Percentiles rank a stretch among this genome's conserved stretches.
These are phyloP conservation scores for Flexamia atlantica DNA, from an alignment of 2,888 invertebrate species.

Conservation along the genomic window DNA sequence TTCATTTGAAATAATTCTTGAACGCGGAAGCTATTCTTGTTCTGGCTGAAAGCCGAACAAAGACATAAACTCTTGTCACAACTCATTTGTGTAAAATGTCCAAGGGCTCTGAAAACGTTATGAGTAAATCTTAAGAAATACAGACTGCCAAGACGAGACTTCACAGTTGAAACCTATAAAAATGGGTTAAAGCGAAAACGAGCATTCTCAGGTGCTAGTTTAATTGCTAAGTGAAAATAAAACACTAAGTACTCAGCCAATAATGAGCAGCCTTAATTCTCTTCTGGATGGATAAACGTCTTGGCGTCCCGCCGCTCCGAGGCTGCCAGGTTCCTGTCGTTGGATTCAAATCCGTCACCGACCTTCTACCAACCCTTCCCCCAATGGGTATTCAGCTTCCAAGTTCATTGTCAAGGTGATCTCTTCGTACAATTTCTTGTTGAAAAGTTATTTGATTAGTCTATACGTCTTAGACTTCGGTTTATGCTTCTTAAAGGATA, in stretches of 20 bases:
- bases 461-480: too few relatives aligned
- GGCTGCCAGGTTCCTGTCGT: background rate
- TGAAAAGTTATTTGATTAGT: too few relatives aligned
- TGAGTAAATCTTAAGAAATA: background rate
- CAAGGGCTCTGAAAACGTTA: too few relatives aligned
- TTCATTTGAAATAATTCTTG: background rate
- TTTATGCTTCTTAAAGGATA: too few relatives aligned
- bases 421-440: too few relatives aligned
- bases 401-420: constrained; percentile 8
- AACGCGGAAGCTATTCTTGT: background rate
- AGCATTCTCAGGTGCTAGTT: too few relatives aligned
- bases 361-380: background rate
- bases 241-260: too few relatives aligned
- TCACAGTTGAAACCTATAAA: too few relatives aligned
- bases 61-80: background rate
- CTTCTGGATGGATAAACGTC: background rate
- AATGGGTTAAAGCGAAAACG: too few relatives aligned
- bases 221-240: too few relatives aligned
- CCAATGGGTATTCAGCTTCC: background rate
- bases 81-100: constrained; percentile 5
- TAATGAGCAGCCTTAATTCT: too few relatives aligned
- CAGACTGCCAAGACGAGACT: too few relatives aligned
- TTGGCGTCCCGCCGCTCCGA: background rate
- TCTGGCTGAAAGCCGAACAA: background rate
- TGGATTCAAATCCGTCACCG: constrained; percentile 12